Evolutionary conservation across 1,140 invertebrate species (phyloP), one percentile per base, ranked within the genome.

Genomic region (Zaprionus camerounensis): DNA sequence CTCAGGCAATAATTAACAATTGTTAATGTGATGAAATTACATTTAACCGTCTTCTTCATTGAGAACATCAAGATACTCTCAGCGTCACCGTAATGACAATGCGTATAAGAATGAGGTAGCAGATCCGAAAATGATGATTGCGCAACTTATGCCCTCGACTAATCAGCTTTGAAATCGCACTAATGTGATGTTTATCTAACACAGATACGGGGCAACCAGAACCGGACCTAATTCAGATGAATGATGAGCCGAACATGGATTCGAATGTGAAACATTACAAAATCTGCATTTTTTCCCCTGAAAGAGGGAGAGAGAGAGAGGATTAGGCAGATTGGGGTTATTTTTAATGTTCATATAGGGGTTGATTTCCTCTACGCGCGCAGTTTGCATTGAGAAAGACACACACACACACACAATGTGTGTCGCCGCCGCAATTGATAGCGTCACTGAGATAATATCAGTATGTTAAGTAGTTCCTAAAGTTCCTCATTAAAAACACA

Each of bases 141-240:
- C 17, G 78, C 74, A 81, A 63, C 64, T 64, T 80, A 46, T 66
- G 20, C 49, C 62, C 53, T 38, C 20, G 36, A 46, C 77, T 83
- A 83, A 83, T 83, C 81, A 81, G 81, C 81, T 83, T 83, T 77
- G 68, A 67, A 81, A 84, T 84, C 81, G 74, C 66, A 61, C 78
- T 84, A 84, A 84, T 84, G 82, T 84, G 82, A 84, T 84, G 74
- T 56, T 78, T 84, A 84, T 84, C 82, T 71, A 36, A 24, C 56
- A 24, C 56, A 67, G 74, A 73, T 26, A 58, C 38, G 41, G 20
- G 41, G 20, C 53, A 49, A 51, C 53, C 63, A 51, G 38, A 55
- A 71, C 53, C 49, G 78, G 76, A 46, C 59, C 56, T 38, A 63
- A 55, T 24, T 55, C 41, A 49, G 75, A 63, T 76, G 61, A 49